phyloP scores from a whole-genome alignment of 2,797 vertebrate genomes.

The Threskiornis aethiopicus region DNA sequence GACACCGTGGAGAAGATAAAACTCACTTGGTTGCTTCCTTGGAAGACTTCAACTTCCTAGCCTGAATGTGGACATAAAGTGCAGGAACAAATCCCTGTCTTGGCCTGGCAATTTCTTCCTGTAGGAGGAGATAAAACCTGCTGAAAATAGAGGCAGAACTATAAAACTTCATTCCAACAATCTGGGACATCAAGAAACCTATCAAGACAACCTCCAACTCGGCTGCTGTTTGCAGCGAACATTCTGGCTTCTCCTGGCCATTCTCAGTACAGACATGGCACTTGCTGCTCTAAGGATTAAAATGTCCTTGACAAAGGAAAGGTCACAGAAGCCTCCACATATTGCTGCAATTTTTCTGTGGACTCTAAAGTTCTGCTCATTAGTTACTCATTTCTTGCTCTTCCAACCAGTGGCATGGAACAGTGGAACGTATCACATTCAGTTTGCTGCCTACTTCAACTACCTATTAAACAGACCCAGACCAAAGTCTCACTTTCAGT shows the following conservation, averaged over 20 bases:
- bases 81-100: not conserved
- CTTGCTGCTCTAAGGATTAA: not conserved
- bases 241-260: not conserved
- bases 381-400: not conserved
- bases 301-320: not conserved
- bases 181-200: not conserved
- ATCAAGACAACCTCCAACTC: not conserved
- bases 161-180: not conserved
- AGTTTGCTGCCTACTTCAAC: not conserved
- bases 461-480: not conserved
- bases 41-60: not conserved
- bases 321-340: not conserved
- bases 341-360: not conserved
- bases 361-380: not conserved
- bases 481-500: not conserved
- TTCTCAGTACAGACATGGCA: accelerated
- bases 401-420: not conserved
- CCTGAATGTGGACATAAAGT: not conserved
- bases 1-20: slow-evolving; percentile 7
- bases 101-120: slow-evolving; percentile 7
- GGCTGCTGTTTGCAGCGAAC: not conserved
- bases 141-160: not conserved
- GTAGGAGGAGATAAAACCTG: slow-evolving; percentile 3
- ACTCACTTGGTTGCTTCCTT: slow-evolving; percentile 9
- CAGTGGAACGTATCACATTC: not conserved